phyloP scores from a whole-genome alignment of 2,797 vertebrate species.

The Naso thynnoides region DNA sequence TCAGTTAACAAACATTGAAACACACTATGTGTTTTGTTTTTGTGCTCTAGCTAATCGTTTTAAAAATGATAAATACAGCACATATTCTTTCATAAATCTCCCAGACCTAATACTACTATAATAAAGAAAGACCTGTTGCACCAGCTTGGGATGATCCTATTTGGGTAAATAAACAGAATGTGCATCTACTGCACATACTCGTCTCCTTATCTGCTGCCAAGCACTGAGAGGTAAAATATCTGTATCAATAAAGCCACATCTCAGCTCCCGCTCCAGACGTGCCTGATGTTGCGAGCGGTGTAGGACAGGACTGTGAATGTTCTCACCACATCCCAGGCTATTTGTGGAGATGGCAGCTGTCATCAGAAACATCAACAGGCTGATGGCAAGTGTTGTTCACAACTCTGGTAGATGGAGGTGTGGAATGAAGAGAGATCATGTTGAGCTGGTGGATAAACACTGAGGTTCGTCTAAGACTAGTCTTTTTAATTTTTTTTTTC shows the following conservation, averaged over 20 bases:
- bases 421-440: slow-evolving; percentile 38
- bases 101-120: not conserved
- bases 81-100: slow-evolving; percentile 11
- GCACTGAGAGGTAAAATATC: slow-evolving; percentile 36
- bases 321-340: slow-evolving; percentile 76
- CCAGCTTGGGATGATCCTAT: slow-evolving; percentile 1
- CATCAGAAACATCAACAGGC: slow-evolving; percentile 76
- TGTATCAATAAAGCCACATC: slow-evolving; percentile 37
- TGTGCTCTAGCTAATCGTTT: not conserved
- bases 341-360: slow-evolving; percentile 82
- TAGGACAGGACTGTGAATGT: slow-evolving; percentile 76
- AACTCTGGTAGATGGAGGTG: slow-evolving; percentile 73
- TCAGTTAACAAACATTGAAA: not conserved
- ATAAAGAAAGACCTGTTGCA: slow-evolving; percentile 8
- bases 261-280: slow-evolving; percentile 47
- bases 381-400: slow-evolving; percentile 74
- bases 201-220: slow-evolving; percentile 12
- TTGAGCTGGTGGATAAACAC: slow-evolving; percentile 6
- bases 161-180: slow-evolving; percentile 5
- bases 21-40: not conserved
- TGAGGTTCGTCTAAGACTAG: slow-evolving; percentile 10
- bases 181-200: slow-evolving; percentile 13
- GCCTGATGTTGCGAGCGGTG: slow-evolving; percentile 63
- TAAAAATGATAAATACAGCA: not conserved
- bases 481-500: no score